Base-by-base conservation (phyloP, 2,888 invertebrate genomes). In the Nomada ruficornis region DNA sequence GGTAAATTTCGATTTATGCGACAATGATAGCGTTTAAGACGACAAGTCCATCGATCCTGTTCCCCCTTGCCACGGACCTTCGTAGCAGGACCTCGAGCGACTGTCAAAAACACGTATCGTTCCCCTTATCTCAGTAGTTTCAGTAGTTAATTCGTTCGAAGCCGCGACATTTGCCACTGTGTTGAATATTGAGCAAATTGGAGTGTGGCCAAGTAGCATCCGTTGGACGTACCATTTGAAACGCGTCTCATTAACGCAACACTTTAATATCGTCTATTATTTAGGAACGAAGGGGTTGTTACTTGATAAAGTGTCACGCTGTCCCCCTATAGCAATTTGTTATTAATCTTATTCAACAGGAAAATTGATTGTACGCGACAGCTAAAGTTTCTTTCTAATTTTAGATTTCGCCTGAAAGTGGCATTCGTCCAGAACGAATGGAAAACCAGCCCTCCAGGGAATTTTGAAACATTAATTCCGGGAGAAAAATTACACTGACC, bases 101-200 rank as follows among this genome's bases (percentile, higher is more conserved):
- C 59, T 23, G 26, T 7, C 55, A 26, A 36, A 42, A 62, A n/a
- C 15, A 47, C 65, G n/a, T 2, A 9, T 2, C 50, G 15, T 20
- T 2, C 1, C 10, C 2, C 18, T 26, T 26, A n/a, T 18, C 55
- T 11, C 20, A 36, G 26, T 50, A 26, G 36, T 42, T 52, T 50
- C 52, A 7, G 2, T 60, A 47, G 52, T 59, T 64, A 72, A 77
- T 77, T 77, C 72, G 42, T 72, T 26, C 23, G 20, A 64, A 47
- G 10, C 50, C 42, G 23, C 54, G 75, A 64, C 59, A 26, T 70
- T 76, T 70, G 54, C 47, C 54, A 18, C 44, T 29, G 36, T 52
- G 62, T 63, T 62, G 70, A 76, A 76, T 76, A 62, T 60, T 23
- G 70, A 54, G 54, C 44, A 55, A 60, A 13, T 23, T 76, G 75